Evolutionary conservation across 2,888 invertebrate genomes (phyloP).

Genomic region (Callimorpha dominula): DNA sequence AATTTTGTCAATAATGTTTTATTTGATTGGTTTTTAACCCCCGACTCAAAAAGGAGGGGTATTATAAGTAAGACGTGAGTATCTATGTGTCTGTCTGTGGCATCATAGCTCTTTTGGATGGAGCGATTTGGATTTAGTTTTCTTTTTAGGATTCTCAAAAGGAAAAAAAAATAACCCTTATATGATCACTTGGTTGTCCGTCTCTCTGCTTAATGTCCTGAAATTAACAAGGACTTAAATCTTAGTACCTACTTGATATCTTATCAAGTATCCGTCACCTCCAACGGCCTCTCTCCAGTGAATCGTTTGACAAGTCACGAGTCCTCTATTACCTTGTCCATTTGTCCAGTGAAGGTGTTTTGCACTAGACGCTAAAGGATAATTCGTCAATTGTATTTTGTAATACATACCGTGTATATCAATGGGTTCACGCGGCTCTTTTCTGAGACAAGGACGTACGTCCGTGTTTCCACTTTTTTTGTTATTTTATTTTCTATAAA

Average conservation of each 20-base stretch:
- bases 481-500: not conserved
- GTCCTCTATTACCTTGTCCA: slow-evolving; percentile 32
- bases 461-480: not conserved
- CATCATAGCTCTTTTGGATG: too few relatives aligned
- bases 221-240: too few relatives aligned
- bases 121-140: too few relatives aligned
- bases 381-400: slow-evolving; percentile 32
- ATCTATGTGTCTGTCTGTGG: too few relatives aligned
- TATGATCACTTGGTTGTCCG: too few relatives aligned
- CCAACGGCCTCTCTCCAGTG: slow-evolving; percentile 22
- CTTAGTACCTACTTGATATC: not conserved
- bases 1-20: not conserved
- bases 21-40: not conserved
- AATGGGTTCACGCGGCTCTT: slow-evolving; percentile 13
- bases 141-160: too few relatives aligned
- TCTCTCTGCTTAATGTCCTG: too few relatives aligned
- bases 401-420: slow-evolving; percentile 5
- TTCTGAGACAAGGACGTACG: slow-evolving; percentile 27
- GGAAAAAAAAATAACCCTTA: too few relatives aligned
- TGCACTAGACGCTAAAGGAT: slow-evolving; percentile 17
- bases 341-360: slow-evolving; percentile 43
- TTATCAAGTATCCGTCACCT: slow-evolving; percentile 15
- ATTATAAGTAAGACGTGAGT: too few relatives aligned
- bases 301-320: slow-evolving; percentile 46
- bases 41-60: too few relatives aligned